A percentile compares a stretch with the other conserved stretches of the same genome.
Evolutionary conservation across 2,113 vertebrate species (phyloP).

Genomic region (Microcebus jonahi): DNA sequence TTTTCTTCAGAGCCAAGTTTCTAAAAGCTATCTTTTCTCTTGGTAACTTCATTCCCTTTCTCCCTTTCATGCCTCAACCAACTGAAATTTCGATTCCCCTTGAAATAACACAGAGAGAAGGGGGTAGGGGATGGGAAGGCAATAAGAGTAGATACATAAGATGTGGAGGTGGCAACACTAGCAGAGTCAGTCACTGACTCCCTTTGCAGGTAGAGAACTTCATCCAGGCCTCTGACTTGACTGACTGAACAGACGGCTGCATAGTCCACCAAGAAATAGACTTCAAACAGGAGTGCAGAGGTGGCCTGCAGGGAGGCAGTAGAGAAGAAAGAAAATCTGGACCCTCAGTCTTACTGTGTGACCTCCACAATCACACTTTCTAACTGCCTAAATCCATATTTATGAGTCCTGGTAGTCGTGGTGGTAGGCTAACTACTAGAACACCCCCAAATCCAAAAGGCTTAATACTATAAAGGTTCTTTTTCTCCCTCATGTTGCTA

Average conservation of each 20-base stretch:
- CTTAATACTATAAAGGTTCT: background rate
- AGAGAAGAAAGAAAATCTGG: background rate
- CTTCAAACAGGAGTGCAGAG: background rate
- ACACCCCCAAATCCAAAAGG: background rate
- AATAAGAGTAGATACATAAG: background rate
- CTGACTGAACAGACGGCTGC: background rate
- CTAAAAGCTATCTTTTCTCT: background rate
- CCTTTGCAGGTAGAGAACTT: background rate
- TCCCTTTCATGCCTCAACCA: background rate
- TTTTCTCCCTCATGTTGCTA: background rate
- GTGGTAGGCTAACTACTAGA: background rate
- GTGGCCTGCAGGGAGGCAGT: background rate
- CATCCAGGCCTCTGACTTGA: background rate
- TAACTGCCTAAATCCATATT: background rate
- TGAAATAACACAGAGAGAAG: background rate
- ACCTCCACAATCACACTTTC: background rate
- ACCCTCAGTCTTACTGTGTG: background rate
- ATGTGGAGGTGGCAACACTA: background rate
- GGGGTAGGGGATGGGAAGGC: background rate
- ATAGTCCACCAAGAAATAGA: background rate
- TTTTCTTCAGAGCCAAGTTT: background rate
- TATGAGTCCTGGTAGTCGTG: background rate
- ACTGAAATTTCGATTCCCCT: background rate
- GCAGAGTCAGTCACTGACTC: background rate
- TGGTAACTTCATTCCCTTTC: background rate